Percentiles rank a stretch among this genome's conserved stretches.
These are phyloP conservation scores for Podiceps cristatus DNA, from an alignment of 2,113 vertebrate species.

Conservation along the genomic window DNA sequence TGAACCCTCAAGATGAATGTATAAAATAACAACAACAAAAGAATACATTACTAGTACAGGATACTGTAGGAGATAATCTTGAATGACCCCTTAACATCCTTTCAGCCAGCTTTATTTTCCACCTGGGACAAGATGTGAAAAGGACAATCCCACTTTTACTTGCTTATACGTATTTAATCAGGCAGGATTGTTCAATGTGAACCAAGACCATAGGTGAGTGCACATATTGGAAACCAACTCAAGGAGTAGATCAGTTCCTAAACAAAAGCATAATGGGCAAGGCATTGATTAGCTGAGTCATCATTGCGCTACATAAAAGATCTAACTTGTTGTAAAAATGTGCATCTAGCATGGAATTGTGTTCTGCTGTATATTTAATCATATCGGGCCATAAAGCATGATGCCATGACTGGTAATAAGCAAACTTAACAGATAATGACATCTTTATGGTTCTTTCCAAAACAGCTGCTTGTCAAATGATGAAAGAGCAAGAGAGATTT, in stretches of 20 bases:
- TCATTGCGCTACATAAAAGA: background rate
- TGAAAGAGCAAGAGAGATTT: background rate
- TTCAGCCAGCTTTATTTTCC: background rate
- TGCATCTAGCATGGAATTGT: background rate
- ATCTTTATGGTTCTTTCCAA: background rate
- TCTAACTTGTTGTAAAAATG: background rate
- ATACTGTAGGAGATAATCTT: background rate
- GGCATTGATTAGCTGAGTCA: background rate
- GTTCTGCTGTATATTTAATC: background rate
- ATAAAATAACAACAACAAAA: background rate
- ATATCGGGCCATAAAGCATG: background rate
- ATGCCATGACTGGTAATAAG: background rate
- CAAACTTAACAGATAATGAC: background rate
- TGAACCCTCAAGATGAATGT: constrained; percentile 4
- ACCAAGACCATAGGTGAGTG: background rate
- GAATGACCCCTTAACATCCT: background rate
- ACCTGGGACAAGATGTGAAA: background rate
- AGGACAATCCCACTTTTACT: background rate
- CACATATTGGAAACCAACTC: background rate
- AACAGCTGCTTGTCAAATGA: background rate
- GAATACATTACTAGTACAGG: background rate
- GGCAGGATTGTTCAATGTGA: background rate
- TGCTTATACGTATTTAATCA: background rate
- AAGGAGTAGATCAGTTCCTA: background rate
- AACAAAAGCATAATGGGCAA: background rate